Base-by-base conservation (phyloP, 2,888 invertebrate species). In the Mesorhabditis spiculigera region DNA sequence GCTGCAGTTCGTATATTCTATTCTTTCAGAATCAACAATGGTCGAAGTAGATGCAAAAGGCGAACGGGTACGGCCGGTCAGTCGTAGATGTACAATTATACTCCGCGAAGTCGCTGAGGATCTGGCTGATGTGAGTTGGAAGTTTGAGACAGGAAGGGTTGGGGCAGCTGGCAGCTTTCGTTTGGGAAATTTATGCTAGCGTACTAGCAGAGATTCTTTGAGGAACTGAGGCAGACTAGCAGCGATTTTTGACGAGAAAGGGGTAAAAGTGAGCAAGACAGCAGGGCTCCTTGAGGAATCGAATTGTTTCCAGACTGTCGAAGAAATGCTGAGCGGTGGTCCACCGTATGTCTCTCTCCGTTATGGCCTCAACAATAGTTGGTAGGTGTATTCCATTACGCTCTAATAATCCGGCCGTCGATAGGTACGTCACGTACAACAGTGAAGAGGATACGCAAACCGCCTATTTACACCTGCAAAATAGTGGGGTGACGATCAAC, bases 1-100 rank as follows among this genome's bases (percentile, higher is more conserved):
- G n/a, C n/a, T n/a, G n/a, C n/a, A n/a, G n/a, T n/a, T n/a, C n/a
- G n/a, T n/a, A n/a, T n/a, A n/a, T n/a, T n/a, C n/a, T n/a, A n/a
- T n/a, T 41, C 43, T 81, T 85, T 68, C 84, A 90, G 93, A 93
- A 88, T 93, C 93, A 72, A 91, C 91, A 65, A 91, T 91, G 87
- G 92, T 93, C 62, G 93, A 94, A 89, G 93, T 94, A 65, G 93
- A 94, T 87, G 92, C 92, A 81, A 91, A 91, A 82, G 93, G 92
- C 67, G 90, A 91, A 81, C 92, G 92, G 89, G 93, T 93, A 75
- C 90, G 93, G 82, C 93, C 93, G 75, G 91, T 92, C 87, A 92
- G 92, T 86, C 92, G 93, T 87, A 89, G 93, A 85, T 93, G 93
- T 89, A 92, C 93, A 82, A 92, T 94, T 77, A 93, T 94, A 85